Base-by-base conservation (phyloP, 2,113 vertebrate species). In the Rhinolophus sinicus region DNA sequence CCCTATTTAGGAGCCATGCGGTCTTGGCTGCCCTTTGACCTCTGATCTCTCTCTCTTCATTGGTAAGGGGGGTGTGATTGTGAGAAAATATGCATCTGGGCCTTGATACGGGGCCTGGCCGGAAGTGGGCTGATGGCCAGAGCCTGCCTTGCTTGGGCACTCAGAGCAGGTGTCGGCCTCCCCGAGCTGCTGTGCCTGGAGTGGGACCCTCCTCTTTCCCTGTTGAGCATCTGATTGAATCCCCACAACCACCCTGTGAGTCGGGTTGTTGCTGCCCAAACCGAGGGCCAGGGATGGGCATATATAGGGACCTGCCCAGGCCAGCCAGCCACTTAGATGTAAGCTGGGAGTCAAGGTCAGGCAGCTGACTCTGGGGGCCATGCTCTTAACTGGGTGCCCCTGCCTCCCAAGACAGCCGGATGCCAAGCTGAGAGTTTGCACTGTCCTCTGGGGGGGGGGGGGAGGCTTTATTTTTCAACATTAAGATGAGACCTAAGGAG, bases 171-270 rank as follows among this genome's bases (percentile, higher is more conserved):
- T 4, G 0, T 38, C 22, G 9, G 11, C 44, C 21, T 89, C 77
- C 47, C 35, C 8, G 56, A 40, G 9, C 70, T 52, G 22, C 72
- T 64, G 6, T 7, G 1, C 22, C 40, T 26, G 14, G 35, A 14
- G 8, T 2, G 8, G 14, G 26, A n/a, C 16, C 33, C 6, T 26
- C 13, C 9, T 40, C 28, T 8, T 0, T 9, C 22, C 44, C 19
- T n/a, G 62, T 5, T 22, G 35, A 70, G 19, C 21, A 8, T 67
- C 75, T 40, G 60, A 22, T 14, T 35, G 54, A 69, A 54, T 35
- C 50, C 56, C 13, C 22, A 58, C 24, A 80, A 33, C 8, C 40
- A 9, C 69, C 54, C 22, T 70, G 19, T 1, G 2, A 44, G 30
- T 18, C 64, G 47, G 62, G 19, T 30, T 13, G 47, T 38, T 67